Conservation (phyloP, 2,113 vertebrate genomes). For the Lepus americanus region DNA sequence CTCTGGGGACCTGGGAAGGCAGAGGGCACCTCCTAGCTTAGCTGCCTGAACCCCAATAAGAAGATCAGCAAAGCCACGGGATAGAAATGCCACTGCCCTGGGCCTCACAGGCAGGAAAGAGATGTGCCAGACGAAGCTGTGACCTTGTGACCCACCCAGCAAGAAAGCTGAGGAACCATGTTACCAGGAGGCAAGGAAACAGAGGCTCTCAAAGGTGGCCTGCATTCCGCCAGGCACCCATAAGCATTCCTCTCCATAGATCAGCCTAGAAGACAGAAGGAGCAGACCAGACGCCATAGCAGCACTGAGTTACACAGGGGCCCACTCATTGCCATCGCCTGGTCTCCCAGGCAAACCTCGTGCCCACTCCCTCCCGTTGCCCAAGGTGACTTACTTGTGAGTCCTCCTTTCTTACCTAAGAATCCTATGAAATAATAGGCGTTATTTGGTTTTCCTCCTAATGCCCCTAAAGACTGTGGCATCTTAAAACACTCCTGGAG, state of each 20-base stretch:
- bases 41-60: not conserved
- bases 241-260: not conserved
- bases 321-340: constrained; percentile 25
- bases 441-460: constrained; percentile 95
- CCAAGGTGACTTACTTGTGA: constrained; percentile 75
- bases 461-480: constrained; percentile 94
- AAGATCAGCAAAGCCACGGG: not conserved
- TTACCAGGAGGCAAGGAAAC: constrained; percentile 38
- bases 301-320: not conserved
- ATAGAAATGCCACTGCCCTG: not conserved
- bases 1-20: not conserved
- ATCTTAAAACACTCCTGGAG: constrained; percentile 95
- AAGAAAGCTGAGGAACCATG: constrained; percentile 16
- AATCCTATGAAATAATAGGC: constrained; percentile 96
- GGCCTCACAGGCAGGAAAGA: not conserved
- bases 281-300: not conserved
- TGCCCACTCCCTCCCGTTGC: constrained; percentile 68
- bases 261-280: constrained; percentile 4
- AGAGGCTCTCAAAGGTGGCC: not conserved
- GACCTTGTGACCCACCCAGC: not conserved
- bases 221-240: not conserved
- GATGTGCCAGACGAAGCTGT: not conserved
- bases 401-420: constrained; percentile 90
- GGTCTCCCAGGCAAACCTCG: constrained; percentile 57
- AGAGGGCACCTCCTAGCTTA: not conserved